Base-by-base conservation (phyloP, 1,140 invertebrate genomes). In the Hycleus cichorii region DNA sequence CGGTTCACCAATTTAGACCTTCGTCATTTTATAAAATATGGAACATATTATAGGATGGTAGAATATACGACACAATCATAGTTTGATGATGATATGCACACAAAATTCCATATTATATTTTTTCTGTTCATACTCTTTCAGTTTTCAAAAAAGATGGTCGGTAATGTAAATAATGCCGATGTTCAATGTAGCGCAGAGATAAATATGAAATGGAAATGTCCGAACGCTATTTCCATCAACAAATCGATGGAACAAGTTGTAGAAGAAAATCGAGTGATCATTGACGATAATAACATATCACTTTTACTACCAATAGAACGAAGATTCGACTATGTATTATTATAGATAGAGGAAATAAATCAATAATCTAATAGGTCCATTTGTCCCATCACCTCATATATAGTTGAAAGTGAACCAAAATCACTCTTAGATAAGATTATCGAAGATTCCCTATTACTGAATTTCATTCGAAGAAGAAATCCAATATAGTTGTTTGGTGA, bases 341-440 rank as follows among this genome's bases (percentile, higher is more conserved):
- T 32, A 32, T 4, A 32, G 40, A 11, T 42, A 5, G 47, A 47
- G 26, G 55, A 44, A 50, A 59, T 53, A 63, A 63, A 68, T 66
- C 64, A 59, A 64, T 66, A 68, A 68, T 66, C 64, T 66, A 68
- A 68, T 68, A 64, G 60, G 55, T 52, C 58, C 64, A 66, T 68
- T 66, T 68, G 66, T 68, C 62, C 59, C 60, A 32, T 5, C 32
- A 58, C 48, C 57, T 59, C 64, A 68, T 64, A 62, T 59, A 61
- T 49, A 54, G 57, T 53, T 49, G 50, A 58, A 54, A 47, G 55
- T 56, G 48, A 54, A 61, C 46, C 7, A 12, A 3, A 7, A 32
- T 32, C 32, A 32, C 7, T 32, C 32, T 32, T 32, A 32, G 51
- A 53, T 53, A 53, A 53, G 18, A 46, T 45, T 38, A 38, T 32